Base-by-base conservation (phyloP, 2,113 vertebrate species). In the Rhinolophus ferrumequinum region DNA sequence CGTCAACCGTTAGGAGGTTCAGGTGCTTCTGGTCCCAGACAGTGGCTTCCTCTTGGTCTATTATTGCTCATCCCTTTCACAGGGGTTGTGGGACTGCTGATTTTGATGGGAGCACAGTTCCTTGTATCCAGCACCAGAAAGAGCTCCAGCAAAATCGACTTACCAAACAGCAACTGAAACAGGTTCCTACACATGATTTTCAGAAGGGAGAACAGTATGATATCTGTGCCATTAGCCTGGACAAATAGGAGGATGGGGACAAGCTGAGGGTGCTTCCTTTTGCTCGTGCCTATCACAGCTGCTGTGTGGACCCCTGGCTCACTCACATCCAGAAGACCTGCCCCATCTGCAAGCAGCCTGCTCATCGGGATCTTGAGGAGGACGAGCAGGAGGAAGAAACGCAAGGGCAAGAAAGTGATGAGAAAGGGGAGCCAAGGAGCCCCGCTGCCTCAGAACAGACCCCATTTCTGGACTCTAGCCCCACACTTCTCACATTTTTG, bases 221-320 rank as follows among this genome's bases (percentile, higher is more conserved):
- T 1, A 95, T 98, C 18, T 98, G 98, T 44, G 98, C 98, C 88
- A 98, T 98, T 89, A 98, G 98, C 62, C 94, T 98, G 89, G 98
- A 98, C 4, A 97, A 98, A 8, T 98, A 98, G 6, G 97, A 98
- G 19, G 98, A 98, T 6, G 98, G 98, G 2, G 98, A 98, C 91
- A 94, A 97, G 66, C 96, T 98, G 70, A 96, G 98, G 11, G 94
- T 98, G 2, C 97, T 98, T 13, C 98, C 98, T 1, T 98, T 98
- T 41, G 83, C 98, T 7, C 98, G 98, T 1, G 98, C 99, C 16
- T 99, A 99, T 88, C 99, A 99, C 98, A 98, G 98, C 97, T 98
- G 98, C 86, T 99, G 99, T 41, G 99, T 99, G 44, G 99, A 99
- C 97, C 99, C 98, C 0, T 99, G 99, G 99, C 98, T 99, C 84